A percentile compares a stretch with the other conserved stretches of the same genome.
Conservation (phyloP, 1,140 invertebrate species). For the Eufriesea mexicana region DNA sequence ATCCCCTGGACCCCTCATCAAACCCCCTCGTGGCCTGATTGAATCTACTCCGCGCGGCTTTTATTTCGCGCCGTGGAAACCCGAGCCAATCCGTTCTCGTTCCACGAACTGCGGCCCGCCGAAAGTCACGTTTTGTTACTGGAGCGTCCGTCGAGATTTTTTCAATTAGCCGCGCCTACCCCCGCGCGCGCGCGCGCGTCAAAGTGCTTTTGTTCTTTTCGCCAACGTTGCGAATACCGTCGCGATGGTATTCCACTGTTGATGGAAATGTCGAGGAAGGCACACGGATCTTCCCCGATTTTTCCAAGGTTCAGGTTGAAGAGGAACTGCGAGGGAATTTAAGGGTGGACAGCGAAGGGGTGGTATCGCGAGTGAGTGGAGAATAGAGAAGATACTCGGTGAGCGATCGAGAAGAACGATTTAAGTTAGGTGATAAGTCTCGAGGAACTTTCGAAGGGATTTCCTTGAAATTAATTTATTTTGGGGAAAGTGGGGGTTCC, state of each 20-base stretch:
- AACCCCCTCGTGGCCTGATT: constrained; percentile 54
- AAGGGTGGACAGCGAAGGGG: too few relatives aligned
- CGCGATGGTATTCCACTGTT: background rate
- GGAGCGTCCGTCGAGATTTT: constrained; percentile 48
- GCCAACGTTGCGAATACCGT: background rate
- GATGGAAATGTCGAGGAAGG: background rate
- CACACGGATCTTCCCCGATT: background rate
- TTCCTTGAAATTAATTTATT: too few relatives aligned
- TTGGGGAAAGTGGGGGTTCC: too few relatives aligned
- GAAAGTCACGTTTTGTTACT: constrained; percentile 52
- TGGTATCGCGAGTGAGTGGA: too few relatives aligned
- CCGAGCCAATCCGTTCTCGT: constrained; percentile 53
- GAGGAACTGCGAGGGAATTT: too few relatives aligned
- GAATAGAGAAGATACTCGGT: too few relatives aligned
- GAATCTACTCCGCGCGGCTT: constrained; percentile 58
- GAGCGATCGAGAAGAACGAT: too few relatives aligned
- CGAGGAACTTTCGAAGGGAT: too few relatives aligned
- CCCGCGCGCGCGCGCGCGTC: background rate
- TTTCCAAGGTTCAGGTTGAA: background rate
- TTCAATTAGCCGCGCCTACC: constrained; percentile 43
- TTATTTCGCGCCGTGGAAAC: constrained; percentile 59
- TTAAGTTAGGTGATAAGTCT: too few relatives aligned
- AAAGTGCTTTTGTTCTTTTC: constrained; percentile 29
- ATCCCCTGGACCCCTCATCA: constrained; percentile 43
- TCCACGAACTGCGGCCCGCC: constrained; percentile 38